phyloP scores from a whole-genome alignment of 2,888 invertebrate species.

The Epirrhoe tristata region DNA sequence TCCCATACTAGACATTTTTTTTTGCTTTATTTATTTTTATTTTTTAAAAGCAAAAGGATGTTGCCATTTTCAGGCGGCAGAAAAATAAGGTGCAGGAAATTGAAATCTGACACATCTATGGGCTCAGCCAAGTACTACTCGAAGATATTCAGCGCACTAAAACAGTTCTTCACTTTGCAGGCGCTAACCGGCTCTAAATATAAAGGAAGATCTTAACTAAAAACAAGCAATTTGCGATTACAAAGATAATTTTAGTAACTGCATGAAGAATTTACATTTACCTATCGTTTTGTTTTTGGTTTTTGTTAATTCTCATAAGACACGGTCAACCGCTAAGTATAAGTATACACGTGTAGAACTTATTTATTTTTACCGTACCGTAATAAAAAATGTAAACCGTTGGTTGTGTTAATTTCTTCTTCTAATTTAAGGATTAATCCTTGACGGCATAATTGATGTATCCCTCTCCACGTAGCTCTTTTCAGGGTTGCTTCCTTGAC shows the following conservation, averaged over 20 bases:
- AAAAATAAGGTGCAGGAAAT: constrained; percentile 81
- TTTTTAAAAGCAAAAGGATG: constrained; percentile 60
- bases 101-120: constrained; percentile 78
- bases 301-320: constrained; percentile 30
- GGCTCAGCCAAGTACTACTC: constrained; percentile 76
- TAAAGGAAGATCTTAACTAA: constrained; percentile 69
- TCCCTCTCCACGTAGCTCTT: too few species aligned
- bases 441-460: too few species aligned
- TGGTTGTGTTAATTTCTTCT: not conserved
- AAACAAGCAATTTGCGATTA: constrained; percentile 33
- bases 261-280: constrained; percentile 48
- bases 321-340: constrained; percentile 32
- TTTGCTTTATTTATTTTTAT: constrained; percentile 49
- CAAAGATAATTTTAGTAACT: constrained; percentile 45
- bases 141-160: constrained; percentile 81
- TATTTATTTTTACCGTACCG: constrained; percentile 40
- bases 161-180: constrained; percentile 83
- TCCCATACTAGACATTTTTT: constrained; percentile 44
- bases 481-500: too few species aligned
- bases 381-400: constrained; percentile 30
- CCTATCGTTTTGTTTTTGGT: constrained; percentile 26
- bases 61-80: constrained; percentile 80
- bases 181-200: constrained; percentile 78
- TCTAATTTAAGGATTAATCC: too few species aligned
- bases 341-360: constrained; percentile 37